Evolutionary conservation across 2,797 vertebrate species (phyloP).

Genomic region (Notamacropus eugenii): DNA sequence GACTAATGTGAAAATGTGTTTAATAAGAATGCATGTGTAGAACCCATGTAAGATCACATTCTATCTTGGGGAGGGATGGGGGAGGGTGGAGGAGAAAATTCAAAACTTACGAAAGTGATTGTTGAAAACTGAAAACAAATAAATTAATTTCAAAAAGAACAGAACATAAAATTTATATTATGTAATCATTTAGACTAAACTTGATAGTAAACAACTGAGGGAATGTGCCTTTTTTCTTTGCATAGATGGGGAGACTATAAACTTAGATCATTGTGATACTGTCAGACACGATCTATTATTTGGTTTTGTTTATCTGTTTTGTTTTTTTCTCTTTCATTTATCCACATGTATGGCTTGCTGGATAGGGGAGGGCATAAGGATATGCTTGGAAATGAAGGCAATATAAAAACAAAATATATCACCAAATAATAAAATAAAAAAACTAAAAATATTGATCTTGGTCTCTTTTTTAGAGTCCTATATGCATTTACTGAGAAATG

Average conservation of each 20-base stretch:
- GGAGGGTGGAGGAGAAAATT: too few relatives aligned
- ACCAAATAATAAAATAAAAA: neutral
- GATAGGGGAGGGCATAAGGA: neutral
- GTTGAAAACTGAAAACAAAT: too few relatives aligned
- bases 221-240: neutral
- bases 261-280: neutral
- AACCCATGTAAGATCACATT: too few relatives aligned
- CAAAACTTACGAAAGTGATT: too few relatives aligned
- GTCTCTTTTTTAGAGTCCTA: neutral
- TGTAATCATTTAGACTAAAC: neutral
- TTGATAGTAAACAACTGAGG: neutral
- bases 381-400: neutral
- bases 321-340: neutral
- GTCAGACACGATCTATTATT: neutral
- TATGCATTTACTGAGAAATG: neutral
- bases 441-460: neutral
- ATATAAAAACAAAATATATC: neutral
- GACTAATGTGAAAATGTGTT: too few relatives aligned
- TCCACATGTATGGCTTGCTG: too few relatives aligned
- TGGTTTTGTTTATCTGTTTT: neutral
- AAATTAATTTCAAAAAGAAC: too few relatives aligned
- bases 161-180: neutral
- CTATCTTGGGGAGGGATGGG: too few relatives aligned
- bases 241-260: neutral
- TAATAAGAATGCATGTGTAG: too few relatives aligned